Evolutionary conservation across 1,140 invertebrate species (phyloP), one percentile per base, ranked within the genome.

Genomic region (Mylabris phalerata): DNA sequence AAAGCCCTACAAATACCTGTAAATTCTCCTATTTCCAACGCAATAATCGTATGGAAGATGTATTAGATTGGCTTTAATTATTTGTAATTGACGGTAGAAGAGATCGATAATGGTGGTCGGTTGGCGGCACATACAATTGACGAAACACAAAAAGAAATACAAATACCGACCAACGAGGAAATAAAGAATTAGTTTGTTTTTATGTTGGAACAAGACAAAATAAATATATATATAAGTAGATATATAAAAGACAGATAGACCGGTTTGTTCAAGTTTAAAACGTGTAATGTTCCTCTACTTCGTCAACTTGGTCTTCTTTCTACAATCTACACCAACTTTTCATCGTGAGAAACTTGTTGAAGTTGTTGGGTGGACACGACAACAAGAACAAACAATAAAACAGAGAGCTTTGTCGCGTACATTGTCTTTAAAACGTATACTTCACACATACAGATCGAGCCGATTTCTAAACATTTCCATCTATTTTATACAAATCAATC

Each of bases 61-160:
- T 19, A 19, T 19, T 19, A 19, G 19, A 19, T 19, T 32, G 4
- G 7, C 32, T 32, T 52, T 66, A 66, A 66, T 66, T 59, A 61
- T 57, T 51, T 57, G 56, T 66, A 66, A 66, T 66, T 66, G 62
- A 59, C 61, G 58, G 52, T 44, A 61, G 61, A 61, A 47, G 55
- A 60, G 57, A 50, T 52, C 58, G 49, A 55, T 63, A 66, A 66
- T 63, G 63, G 57, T 55, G 57, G 61, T 57, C 50, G 47, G 49
- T 60, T 58, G 48, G 59, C 58, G 59, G 59, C 62, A 61, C 58
- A 61, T 61, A 61, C 62, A 61, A 19, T 19, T 32, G 32, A 32
- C 32, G 7, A 32, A 32, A 32, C 4, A 32, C 32, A 32, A 19
- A 19, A 19, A 19, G 19, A 19, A 19, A 19, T 19, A 19, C 19